phyloP scores from a whole-genome alignment of 2,888 invertebrate genomes.

The Sarcophaga caerulescens region DNA sequence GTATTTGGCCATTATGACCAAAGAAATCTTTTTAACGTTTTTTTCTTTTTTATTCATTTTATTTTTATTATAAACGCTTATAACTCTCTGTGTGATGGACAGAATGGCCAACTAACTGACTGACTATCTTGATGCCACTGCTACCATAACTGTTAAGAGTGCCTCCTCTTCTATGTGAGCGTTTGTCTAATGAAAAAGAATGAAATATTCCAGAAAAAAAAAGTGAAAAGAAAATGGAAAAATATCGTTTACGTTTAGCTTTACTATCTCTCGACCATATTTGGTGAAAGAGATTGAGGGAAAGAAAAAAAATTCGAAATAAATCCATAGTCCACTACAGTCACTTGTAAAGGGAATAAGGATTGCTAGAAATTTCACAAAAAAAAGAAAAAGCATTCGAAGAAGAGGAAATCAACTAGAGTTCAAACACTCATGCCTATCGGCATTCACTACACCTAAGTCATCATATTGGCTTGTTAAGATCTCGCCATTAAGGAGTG shows the following conservation, averaged over 20 bases:
- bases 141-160: background rate
- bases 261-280: background rate
- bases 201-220: background rate
- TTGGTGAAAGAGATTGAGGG: too few species aligned
- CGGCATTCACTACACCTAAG: too few species aligned
- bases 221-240: background rate
- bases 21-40: background rate
- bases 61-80: background rate
- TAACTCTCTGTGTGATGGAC: background rate
- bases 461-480: too few species aligned
- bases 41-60: constrained; percentile 3
- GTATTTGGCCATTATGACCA: constrained; percentile 24
- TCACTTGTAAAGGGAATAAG: background rate
- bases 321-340: background rate
- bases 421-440: too few species aligned
- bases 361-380: too few species aligned
- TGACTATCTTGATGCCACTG: constrained; percentile 1
- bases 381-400: too few species aligned
- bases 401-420: too few species aligned
- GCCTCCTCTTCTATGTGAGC: background rate
- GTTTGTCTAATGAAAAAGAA: background rate
- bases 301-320: too few species aligned
- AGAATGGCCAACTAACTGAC: constrained; percentile 9
- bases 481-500: too few species aligned
- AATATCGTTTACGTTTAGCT: background rate